Evolutionary conservation across 2,113 vertebrate genomes (phyloP).

Genomic region (Hydrolagus affinis): DNA sequence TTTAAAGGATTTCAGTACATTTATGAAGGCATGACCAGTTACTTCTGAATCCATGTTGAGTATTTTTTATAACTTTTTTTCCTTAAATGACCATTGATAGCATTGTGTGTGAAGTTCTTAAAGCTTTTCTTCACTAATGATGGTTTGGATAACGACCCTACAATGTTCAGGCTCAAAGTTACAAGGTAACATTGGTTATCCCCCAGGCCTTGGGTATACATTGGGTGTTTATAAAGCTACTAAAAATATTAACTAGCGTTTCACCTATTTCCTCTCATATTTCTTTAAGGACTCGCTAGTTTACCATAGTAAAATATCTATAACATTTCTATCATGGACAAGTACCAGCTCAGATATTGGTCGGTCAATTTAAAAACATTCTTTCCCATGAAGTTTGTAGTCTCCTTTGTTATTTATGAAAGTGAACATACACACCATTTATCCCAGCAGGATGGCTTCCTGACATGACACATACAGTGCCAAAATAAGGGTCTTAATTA

Average conservation of each 20-base stretch:
- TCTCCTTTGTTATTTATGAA: conserved; percentile 38
- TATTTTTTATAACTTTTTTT: not conserved
- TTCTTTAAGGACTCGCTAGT: too few relatives aligned
- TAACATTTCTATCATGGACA: not conserved
- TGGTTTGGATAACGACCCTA: too few relatives aligned
- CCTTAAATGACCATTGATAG: too few relatives aligned
- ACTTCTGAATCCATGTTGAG: not conserved
- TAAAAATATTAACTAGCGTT: too few relatives aligned
- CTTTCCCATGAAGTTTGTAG: conserved; percentile 33
- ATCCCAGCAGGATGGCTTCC: conserved; percentile 50
- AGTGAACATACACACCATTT: conserved; percentile 43
- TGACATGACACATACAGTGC: conserved; percentile 52
- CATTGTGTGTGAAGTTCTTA: too few relatives aligned
- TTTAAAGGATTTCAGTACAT: not conserved
- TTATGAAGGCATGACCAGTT: not conserved
- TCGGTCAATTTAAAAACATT: not conserved
- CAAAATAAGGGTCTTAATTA: conserved; percentile 59
- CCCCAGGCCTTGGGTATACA: too few relatives aligned
- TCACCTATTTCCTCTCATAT: too few relatives aligned
- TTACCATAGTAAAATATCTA: not conserved
- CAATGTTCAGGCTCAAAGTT: too few relatives aligned
- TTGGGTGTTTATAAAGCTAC: too few relatives aligned
- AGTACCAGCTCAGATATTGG: not conserved
- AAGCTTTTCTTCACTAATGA: too few relatives aligned
- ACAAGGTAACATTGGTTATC: too few relatives aligned